phyloP scores from a whole-genome alignment of 2,888 invertebrate genomes.

The Flexamia atlantica region DNA sequence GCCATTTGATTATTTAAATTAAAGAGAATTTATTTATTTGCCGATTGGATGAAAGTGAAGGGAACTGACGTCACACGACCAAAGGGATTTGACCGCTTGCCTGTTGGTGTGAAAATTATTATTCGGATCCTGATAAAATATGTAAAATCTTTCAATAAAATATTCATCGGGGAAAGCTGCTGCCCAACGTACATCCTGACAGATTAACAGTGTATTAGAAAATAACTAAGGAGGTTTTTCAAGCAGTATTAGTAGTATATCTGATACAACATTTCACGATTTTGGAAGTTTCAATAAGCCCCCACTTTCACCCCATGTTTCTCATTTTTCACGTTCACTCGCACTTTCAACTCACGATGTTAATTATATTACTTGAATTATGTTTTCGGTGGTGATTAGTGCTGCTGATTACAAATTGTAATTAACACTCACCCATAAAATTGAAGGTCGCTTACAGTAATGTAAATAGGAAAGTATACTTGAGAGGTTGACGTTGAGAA shows the following conservation, averaged over 20 bases:
- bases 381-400: neutral
- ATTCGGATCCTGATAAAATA: neutral
- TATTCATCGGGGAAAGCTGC: neutral
- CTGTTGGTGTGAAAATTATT: neutral
- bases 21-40: too few species aligned
- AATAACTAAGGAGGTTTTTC: neutral
- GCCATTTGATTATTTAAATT: too few species aligned
- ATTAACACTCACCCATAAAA: too few species aligned
- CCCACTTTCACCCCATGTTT: conserved; percentile 8
- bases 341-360: conserved; percentile 20
- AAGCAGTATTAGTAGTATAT: conserved; percentile 27
- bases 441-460: too few species aligned
- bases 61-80: too few species aligned
- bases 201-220: conserved; percentile 22
- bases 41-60: too few species aligned
- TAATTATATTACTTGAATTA: neutral
- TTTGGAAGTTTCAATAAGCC: neutral
- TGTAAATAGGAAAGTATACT: too few species aligned
- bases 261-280: conserved; percentile 16
- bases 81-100: too few species aligned
- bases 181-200: neutral
- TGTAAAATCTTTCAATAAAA: conserved; percentile 20
- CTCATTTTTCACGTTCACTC: conserved; percentile 14
- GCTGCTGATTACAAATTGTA: too few species aligned
- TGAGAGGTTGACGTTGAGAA: too few species aligned